Conservation (phyloP, 1,140 invertebrate genomes). For the Anadara kagoshimensis region DNA sequence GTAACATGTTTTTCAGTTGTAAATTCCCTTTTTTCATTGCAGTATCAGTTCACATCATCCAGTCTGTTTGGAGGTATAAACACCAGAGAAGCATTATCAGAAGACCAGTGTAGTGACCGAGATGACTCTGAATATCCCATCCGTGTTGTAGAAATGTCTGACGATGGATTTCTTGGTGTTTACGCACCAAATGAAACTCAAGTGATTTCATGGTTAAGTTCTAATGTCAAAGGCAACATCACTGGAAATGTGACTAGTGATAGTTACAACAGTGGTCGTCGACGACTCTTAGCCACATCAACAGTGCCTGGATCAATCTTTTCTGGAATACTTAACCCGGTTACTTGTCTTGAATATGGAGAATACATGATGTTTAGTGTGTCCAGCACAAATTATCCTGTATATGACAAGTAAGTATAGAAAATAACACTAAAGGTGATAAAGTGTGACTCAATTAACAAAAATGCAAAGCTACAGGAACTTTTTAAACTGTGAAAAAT, state of each 20-base stretch:
- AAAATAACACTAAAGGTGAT: background rate
- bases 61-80: constrained; percentile 57
- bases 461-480: background rate
- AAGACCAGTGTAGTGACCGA: constrained; percentile 56
- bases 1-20: background rate
- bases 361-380: constrained; percentile 64
- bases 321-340: constrained; percentile 63
- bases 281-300: constrained; percentile 59
- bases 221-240: constrained; percentile 54
- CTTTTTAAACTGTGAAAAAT: background rate
- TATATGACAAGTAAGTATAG: constrained; percentile 66
- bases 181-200: constrained; percentile 56
- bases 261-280: constrained; percentile 39
- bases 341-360: constrained; percentile 61
- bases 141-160: constrained; percentile 49
- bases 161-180: constrained; percentile 59
- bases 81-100: constrained; percentile 55
- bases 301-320: constrained; percentile 45
- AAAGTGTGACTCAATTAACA: background rate
- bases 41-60: constrained; percentile 53
- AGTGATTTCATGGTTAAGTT: constrained; percentile 32
- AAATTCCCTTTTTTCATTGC: constrained; percentile 17
- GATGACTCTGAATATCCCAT: constrained; percentile 47
- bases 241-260: constrained; percentile 54
- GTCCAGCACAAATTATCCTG: constrained; percentile 62